A percentile compares a stretch with the other conserved stretches of the same genome.
These are phyloP conservation scores for Hestina assimilis DNA, from an alignment of 1,140 invertebrate genomes.

Conservation along the genomic window DNA sequence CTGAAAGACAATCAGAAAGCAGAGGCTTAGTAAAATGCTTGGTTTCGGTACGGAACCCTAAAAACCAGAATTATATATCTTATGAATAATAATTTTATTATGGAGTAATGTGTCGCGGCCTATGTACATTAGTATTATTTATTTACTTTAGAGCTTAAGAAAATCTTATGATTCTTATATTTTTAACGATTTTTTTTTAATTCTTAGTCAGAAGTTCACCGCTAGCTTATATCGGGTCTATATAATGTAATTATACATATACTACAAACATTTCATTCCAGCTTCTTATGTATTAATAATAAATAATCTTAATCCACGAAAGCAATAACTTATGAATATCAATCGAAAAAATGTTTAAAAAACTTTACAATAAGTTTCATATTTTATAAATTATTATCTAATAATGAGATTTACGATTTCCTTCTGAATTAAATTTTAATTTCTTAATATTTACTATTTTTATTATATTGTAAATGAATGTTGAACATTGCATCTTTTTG, in stretches of 20 bases:
- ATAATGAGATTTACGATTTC: neutral
- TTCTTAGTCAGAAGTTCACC: constrained; percentile 48
- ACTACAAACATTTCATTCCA: constrained; percentile 54
- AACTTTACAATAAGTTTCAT: neutral
- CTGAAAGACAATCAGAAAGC: no score
- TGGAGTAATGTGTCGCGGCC: constrained; percentile 37
- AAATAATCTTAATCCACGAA: neutral
- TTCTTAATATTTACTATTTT: neutral
- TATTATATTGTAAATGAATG: neutral
- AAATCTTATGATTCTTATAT: constrained; percentile 53
- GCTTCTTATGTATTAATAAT: constrained; percentile 33
- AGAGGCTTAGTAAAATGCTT: no score
- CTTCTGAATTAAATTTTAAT: neutral
- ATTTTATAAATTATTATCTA: neutral
- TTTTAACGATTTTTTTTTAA: constrained; percentile 26
- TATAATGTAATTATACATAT: constrained; percentile 35
- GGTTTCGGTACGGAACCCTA: no score
- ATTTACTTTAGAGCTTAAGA: constrained; percentile 71
- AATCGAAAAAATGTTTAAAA: neutral
- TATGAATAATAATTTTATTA: neutral
- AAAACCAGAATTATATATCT: constrained; percentile 10
- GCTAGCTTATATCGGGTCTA: constrained; percentile 41
- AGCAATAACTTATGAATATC: neutral
- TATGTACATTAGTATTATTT: constrained; percentile 75
- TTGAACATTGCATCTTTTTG: neutral